These are phyloP conservation scores for Leptarthrus brevirostris DNA, from an alignment of 2,888 invertebrate species.

Conservation along the genomic window DNA sequence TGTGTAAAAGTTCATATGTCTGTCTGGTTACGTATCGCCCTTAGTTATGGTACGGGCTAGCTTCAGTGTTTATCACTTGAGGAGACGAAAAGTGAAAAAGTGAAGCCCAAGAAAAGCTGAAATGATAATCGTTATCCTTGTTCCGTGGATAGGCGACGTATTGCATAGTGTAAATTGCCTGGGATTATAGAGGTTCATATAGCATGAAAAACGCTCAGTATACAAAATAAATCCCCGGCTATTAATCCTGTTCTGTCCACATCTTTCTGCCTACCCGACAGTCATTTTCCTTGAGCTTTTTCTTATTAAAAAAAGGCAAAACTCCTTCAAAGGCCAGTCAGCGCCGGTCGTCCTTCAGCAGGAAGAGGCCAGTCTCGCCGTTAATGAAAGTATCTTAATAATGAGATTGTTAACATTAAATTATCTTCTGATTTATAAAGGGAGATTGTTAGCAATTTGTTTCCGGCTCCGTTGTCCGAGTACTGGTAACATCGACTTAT, in stretches of 20 bases:
- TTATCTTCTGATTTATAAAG: constrained; percentile 50
- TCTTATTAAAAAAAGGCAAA: constrained; percentile 28
- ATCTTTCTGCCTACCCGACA: not conserved
- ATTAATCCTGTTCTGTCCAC: constrained; percentile 31
- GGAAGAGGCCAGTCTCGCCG: constrained; percentile 4
- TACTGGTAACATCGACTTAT: not conserved
- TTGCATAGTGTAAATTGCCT: constrained; percentile 39
- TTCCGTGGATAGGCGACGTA: constrained; percentile 30
- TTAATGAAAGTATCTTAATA: constrained; percentile 52
- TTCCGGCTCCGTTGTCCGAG: not conserved
- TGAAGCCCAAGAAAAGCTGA: constrained; percentile 43
- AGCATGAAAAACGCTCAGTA: constrained; percentile 38
- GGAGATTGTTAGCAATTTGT: constrained; percentile 45
- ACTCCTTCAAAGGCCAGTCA: constrained; percentile 25
- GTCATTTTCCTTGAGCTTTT: not conserved
- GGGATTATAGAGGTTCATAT: constrained; percentile 40
- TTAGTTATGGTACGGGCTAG: constrained; percentile 23
- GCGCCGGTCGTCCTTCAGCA: not conserved
- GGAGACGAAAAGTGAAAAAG: constrained; percentile 47
- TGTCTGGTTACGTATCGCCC: constrained; percentile 36
- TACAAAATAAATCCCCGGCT: constrained; percentile 41
- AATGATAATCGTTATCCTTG: constrained; percentile 49
- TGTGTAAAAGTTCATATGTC: constrained; percentile 39
- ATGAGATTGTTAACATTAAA: constrained; percentile 53
- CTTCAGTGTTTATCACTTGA: constrained; percentile 35